A percentile compares a stretch with the other conserved stretches of the same genome.
Evolutionary conservation across 2,113 vertebrate genomes (phyloP).

Genomic region (Dermatemys mawii): DNA sequence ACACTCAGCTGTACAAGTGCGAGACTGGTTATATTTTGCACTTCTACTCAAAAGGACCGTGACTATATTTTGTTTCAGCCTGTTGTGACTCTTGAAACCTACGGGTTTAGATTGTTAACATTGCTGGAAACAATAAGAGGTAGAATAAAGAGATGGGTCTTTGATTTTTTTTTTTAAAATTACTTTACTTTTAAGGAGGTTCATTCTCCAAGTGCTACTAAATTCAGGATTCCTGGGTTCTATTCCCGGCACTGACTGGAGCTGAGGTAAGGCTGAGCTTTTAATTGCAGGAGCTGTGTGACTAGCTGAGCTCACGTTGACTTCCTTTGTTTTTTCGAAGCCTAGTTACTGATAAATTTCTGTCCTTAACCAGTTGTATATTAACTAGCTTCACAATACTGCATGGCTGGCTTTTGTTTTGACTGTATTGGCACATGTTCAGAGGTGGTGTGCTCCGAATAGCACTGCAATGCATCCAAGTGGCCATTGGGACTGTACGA

Average conservation of each 20-base stretch:
- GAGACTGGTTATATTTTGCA: not conserved
- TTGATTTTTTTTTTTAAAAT: constrained; percentile 18
- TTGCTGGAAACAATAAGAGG: not conserved
- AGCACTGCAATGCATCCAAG: not conserved
- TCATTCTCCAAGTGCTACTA: constrained; percentile 56
- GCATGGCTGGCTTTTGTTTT: constrained; percentile 34
- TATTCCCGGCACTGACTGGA: constrained; percentile 25
- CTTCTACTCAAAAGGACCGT: not conserved
- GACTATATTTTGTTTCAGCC: not conserved
- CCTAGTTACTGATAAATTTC: constrained; percentile 20
- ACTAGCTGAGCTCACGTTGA: not conserved
- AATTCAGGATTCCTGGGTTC: constrained; percentile 35
- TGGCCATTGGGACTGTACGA: constrained; percentile 35
- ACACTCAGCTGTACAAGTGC: not conserved
- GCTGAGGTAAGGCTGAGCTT: constrained; percentile 58
- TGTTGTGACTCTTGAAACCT: rapidly evolving
- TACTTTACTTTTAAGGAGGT: constrained; percentile 49
- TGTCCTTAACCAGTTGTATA: constrained; percentile 35
- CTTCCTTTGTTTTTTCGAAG: constrained; percentile 45
- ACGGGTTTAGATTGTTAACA: not conserved
- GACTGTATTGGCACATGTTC: not conserved
- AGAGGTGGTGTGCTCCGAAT: not conserved
- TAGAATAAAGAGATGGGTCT: not conserved
- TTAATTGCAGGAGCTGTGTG: not conserved
- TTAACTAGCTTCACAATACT: constrained; percentile 38